A percentile compares a stretch with the other conserved stretches of the same genome.
Evolutionary conservation across 2,113 vertebrate genomes (phyloP).

Genomic region (Cryptomyrus ogoouensis): DNA sequence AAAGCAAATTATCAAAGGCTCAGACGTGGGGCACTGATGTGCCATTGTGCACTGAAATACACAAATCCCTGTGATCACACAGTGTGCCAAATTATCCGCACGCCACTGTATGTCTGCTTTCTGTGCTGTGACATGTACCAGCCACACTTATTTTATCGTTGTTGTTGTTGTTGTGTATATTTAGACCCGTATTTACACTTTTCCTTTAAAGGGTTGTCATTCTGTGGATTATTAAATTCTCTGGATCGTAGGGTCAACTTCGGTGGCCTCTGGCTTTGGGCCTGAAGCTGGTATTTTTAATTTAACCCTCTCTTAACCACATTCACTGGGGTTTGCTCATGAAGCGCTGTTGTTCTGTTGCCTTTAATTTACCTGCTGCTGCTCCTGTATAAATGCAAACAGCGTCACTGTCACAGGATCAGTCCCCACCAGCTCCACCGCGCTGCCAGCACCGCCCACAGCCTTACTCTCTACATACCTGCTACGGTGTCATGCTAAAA

Average conservation of each 20-base stretch:
- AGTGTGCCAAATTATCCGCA: conserved; percentile 54
- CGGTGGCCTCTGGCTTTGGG: conserved; percentile 32
- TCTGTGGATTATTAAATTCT: conserved; percentile 39
- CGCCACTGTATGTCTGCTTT: conserved; percentile 56
- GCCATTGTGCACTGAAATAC: conserved; percentile 45
- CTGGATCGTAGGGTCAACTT: neutral
- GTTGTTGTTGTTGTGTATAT: neutral
- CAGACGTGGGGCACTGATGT: conserved; percentile 47
- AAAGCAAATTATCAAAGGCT: conserved; percentile 53
- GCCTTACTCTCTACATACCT: neutral
- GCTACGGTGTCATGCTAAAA: neutral
- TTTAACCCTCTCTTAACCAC: conserved; percentile 37
- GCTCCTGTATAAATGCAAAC: neutral
- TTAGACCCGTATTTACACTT: conserved; percentile 46
- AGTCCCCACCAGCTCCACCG: neutral
- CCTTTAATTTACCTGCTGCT: neutral
- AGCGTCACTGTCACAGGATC: neutral
- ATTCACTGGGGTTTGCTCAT: conserved; percentile 27
- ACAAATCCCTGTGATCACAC: conserved; percentile 63
- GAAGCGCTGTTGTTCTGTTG: conserved; percentile 6
- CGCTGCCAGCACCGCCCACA: neutral
- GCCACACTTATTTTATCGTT: neutral
- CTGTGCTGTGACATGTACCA: too few species aligned
- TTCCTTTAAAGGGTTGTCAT: conserved; percentile 43
- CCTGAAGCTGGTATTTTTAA: conserved; percentile 41